Base-by-base conservation (phyloP, 2,113 vertebrate species). In the Nothoprocta perdicaria region DNA sequence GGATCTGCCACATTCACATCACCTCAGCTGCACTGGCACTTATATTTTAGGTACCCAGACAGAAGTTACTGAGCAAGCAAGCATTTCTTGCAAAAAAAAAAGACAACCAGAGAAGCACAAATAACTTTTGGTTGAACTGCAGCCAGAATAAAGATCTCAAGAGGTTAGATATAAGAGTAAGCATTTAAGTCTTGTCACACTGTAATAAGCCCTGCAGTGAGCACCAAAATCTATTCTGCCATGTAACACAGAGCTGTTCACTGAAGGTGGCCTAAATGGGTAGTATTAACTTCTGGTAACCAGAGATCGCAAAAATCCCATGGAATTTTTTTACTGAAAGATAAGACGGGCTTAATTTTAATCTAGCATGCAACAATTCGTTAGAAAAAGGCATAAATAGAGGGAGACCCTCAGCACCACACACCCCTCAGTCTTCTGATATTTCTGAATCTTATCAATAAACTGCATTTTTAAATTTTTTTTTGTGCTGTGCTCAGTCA, bases 181-280 rank as follows among this genome's bases (percentile, higher is more conserved):
- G 33, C 66, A 73, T 8, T 2, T 31, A 86, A 93, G 57, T 23
- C 62, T 43, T 52, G 22, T n/a, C 68, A 26, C 29, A 40, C 53
- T 40, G 9, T 12, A 78, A 29, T 55, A 74, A 74, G 35, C 79
- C 35, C 60, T 73, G 85, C 58, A 18, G 43, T 14, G 22, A 93
- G n/a, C 38, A 35, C 24, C 29, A 33, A 29, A 4, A 7, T 16
- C 6, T 4, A 6, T 24, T 17, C 24, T 55, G 53, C 26, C 53
- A 55, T 1, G 1, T 8, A n/a, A 9, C 5, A 48, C 41, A 48
- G 38, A 69, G 43, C 1, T 68, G 68, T 0, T 1, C 35, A 41
- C 1, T 22, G 14, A 41, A 31, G 16, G 27, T 74, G 31, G 26
- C 35, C 67, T 83, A 65, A 26, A 23, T 3, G 35, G 31, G 55